Evolutionary conservation across 1,140 invertebrate genomes (phyloP).

Genomic region (Campoletis sonorensis): DNA sequence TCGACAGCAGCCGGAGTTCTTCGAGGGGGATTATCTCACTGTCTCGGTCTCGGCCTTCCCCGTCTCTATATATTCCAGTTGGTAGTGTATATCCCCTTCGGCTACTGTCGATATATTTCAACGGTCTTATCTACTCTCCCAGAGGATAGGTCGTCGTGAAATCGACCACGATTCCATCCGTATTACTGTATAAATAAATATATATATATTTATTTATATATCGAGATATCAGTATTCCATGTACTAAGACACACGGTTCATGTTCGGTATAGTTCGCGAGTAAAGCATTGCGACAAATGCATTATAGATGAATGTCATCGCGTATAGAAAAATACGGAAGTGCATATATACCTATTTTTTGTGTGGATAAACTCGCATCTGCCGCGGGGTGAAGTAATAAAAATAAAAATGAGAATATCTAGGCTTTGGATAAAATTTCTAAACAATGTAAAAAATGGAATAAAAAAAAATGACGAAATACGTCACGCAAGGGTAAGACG

Average conservation of each 20-base stretch:
- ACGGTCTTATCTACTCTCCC: constrained; percentile 69
- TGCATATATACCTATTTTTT: no score
- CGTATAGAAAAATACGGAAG: not conserved
- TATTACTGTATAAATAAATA: not conserved
- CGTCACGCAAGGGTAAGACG: no score
- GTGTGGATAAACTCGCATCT: not conserved
- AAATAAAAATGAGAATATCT: not conserved
- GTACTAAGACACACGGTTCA: constrained; percentile 7
- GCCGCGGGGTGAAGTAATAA: no score
- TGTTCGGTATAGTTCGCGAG: not conserved
- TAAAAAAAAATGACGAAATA: no score
- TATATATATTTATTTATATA: no score
- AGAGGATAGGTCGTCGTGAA: constrained; percentile 60
- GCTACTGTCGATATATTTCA: constrained; percentile 72
- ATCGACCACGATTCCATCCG: constrained; percentile 51
- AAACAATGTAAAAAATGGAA: not conserved
- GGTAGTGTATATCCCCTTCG: constrained; percentile 66
- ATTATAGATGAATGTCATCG: constrained; percentile 1
- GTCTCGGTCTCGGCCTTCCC: constrained; percentile 52
- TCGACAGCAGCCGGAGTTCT: constrained; percentile 61
- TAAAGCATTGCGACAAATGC: not conserved
- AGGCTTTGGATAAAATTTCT: not conserved
- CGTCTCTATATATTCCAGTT: constrained; percentile 16
- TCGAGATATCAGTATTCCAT: constrained; percentile 29
- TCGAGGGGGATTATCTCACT: constrained; percentile 67